phyloP scores from a whole-genome alignment of 2,113 vertebrate species.

The Pagrus major region DNA sequence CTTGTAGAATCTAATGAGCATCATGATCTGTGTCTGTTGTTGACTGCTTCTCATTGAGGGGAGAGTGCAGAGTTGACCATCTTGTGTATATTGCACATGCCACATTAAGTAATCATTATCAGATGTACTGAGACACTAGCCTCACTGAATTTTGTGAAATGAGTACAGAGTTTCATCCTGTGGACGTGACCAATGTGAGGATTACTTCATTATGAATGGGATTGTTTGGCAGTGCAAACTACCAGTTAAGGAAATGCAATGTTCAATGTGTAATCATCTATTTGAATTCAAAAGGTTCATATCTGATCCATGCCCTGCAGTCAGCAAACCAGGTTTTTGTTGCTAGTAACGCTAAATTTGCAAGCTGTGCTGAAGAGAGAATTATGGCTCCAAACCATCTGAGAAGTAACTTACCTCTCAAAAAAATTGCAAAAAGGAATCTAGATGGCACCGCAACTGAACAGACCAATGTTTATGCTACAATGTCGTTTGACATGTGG shows the following conservation, averaged over 20 bases:
- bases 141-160: constrained; percentile 13
- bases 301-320: no score
- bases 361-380: not conserved
- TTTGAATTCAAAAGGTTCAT: not conserved
- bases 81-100: not conserved
- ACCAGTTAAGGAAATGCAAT: not conserved
- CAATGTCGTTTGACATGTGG: no score
- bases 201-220: not conserved
- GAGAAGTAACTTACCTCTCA: no score
- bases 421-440: no score
- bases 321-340: no score
- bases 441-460: not conserved
- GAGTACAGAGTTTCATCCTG: constrained; percentile 1
- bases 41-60: not conserved
- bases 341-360: no score
- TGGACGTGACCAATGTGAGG: not conserved
- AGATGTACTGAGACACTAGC: constrained; percentile 6
- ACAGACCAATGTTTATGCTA: no score
- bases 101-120: constrained; percentile 2
- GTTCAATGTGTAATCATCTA: not conserved
- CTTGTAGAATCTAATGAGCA: constrained; percentile 20
- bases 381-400: no score
- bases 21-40: not conserved
- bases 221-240: not conserved
- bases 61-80: not conserved